A percentile compares a stretch with the other conserved stretches of the same genome.
These are phyloP conservation scores for Oceanites oceanicus DNA, from an alignment of 2,113 vertebrate genomes.

Conservation along the genomic window DNA sequence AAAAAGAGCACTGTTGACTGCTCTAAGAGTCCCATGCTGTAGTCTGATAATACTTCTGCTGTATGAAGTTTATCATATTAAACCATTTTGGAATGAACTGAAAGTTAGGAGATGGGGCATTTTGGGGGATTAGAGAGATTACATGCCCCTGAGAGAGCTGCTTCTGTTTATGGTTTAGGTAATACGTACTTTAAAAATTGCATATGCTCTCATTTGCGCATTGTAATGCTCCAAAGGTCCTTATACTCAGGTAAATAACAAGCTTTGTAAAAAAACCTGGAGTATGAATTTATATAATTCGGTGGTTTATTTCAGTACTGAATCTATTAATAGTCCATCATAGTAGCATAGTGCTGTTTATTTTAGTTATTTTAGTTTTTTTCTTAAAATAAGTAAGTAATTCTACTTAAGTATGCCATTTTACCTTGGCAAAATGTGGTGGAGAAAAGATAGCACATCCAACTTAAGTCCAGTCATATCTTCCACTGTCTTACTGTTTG, in stretches of 20 bases:
- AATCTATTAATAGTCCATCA: background rate
- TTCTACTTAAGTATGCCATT: background rate
- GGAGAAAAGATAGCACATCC: background rate
- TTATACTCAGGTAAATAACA: background rate
- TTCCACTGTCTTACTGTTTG: background rate
- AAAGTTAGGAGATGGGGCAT: background rate
- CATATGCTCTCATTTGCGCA: background rate
- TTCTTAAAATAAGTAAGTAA: conserved; percentile 14
- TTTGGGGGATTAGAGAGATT: background rate
- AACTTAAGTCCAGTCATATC: background rate
- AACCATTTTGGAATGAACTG: background rate
- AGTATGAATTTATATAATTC: conserved; percentile 25
- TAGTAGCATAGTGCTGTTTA: background rate
- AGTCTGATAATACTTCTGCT: background rate
- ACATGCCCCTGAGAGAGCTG: background rate
- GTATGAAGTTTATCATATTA: background rate
- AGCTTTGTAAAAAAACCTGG: background rate
- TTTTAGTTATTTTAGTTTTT: background rate
- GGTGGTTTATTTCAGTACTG: background rate
- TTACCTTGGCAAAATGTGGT: background rate
- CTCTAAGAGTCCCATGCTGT: background rate
- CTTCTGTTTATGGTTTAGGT: background rate
- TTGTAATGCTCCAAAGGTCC: background rate
- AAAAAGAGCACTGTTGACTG: background rate
- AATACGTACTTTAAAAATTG: background rate